Percentiles rank a stretch among this genome's conserved stretches.
Evolutionary conservation across 2,797 vertebrate genomes (phyloP).

Genomic region (Galagoides demidoff): DNA sequence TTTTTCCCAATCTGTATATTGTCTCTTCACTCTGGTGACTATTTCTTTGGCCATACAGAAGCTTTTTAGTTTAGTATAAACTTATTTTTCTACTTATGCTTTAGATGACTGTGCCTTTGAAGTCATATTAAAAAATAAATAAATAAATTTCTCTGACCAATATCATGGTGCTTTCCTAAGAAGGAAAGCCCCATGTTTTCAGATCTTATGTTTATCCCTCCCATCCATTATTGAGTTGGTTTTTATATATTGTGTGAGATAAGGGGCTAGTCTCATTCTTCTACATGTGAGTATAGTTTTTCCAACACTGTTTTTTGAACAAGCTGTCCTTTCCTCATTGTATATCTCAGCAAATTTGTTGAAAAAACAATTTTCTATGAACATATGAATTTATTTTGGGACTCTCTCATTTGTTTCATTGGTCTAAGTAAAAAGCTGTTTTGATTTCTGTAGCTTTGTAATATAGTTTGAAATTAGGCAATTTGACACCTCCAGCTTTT

Average conservation of each 20-base stretch:
- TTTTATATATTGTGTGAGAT: background rate
- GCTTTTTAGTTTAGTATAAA: background rate
- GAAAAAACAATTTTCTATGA: background rate
- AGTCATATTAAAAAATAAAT: background rate
- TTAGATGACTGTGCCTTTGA: background rate
- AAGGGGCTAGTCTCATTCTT: background rate
- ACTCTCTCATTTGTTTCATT: background rate
- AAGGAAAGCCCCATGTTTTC: too few species aligned
- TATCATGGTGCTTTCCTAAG: background rate
- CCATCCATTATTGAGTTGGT: background rate
- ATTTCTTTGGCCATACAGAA: background rate
- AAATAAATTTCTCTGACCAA: background rate
- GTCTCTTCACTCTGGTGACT: background rate
- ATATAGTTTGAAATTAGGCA: background rate
- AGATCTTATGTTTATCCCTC: background rate
- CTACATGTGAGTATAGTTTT: background rate
- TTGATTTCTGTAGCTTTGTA: background rate
- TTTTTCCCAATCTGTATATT: background rate
- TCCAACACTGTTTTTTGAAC: background rate
- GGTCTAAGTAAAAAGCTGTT: background rate
- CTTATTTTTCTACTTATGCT: background rate
- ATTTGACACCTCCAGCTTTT: background rate
- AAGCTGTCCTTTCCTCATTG: background rate
- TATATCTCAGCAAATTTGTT: background rate
- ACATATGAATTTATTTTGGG: background rate